phyloP scores from a whole-genome alignment of 2,888 invertebrate genomes.

The Caenorhabditis sp. region DNA sequence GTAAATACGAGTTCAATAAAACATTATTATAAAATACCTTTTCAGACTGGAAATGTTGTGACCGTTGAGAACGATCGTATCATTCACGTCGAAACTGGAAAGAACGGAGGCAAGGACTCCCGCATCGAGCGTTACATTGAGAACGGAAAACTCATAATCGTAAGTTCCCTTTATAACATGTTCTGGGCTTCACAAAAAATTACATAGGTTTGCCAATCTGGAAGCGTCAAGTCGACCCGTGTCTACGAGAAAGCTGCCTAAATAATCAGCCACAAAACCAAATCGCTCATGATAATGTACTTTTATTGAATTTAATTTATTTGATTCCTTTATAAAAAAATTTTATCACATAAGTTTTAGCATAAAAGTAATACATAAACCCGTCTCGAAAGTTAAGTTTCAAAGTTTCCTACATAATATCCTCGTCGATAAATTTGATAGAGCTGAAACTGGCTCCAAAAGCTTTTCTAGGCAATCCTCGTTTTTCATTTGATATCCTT shows the following conservation, averaged over 20 bases:
- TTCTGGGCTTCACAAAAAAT: not conserved
- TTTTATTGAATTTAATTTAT: constrained; percentile 17
- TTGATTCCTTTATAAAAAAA: constrained; percentile 3
- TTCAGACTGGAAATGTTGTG: constrained; percentile 55
- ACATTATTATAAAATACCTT: not conserved
- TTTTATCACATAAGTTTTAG: not conserved
- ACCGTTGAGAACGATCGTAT: constrained; percentile 61
- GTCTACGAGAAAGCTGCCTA: constrained; percentile 55
- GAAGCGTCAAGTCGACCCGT: constrained; percentile 54
- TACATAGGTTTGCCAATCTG: constrained; percentile 43
- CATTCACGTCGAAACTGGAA: constrained; percentile 59
- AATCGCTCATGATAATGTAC: not conserved
- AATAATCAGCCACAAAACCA: not conserved
- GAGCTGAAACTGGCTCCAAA: constrained; percentile 58
- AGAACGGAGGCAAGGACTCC: constrained; percentile 60
- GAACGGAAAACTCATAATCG: constrained; percentile 60
- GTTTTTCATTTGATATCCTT: constrained; percentile 30
- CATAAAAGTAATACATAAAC: constrained; percentile 1
- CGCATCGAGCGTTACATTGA: constrained; percentile 58
- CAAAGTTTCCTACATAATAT: constrained; percentile 29
- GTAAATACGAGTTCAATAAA: constrained; percentile 28
- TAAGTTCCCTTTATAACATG: constrained; percentile 20
- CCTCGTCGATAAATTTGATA: constrained; percentile 59
- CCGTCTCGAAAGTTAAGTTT: not conserved
- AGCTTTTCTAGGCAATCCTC: constrained; percentile 39